Evolutionary conservation across 2,113 vertebrate species (phyloP).

Genomic region (Gasterosteus aculeatus): DNA sequence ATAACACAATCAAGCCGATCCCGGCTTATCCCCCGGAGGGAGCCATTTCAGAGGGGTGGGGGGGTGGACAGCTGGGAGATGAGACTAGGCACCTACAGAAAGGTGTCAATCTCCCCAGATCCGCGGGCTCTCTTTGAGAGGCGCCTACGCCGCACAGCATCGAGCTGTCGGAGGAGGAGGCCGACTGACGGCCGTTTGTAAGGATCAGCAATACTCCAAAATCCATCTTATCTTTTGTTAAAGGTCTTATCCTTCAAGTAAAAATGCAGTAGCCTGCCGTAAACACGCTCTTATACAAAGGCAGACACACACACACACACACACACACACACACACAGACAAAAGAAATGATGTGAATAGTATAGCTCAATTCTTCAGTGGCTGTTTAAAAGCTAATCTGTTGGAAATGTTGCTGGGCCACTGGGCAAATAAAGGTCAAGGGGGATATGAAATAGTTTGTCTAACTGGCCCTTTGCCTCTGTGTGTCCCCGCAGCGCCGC

Average conservation of each 20-base stretch:
- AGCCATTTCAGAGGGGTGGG: constrained; percentile 64
- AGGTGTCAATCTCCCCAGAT: constrained; percentile 73
- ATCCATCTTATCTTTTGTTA: constrained; percentile 51
- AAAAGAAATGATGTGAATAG: constrained; percentile 41
- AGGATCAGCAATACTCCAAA: constrained; percentile 51
- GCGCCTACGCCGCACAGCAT: constrained; percentile 23
- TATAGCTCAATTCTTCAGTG: constrained; percentile 64
- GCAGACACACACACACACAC: not conserved
- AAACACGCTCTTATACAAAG: constrained; percentile 34
- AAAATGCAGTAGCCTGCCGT: constrained; percentile 26
- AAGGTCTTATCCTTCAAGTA: constrained; percentile 39
- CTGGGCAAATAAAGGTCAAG: constrained; percentile 78
- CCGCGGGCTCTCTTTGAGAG: constrained; percentile 51
- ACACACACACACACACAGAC: not conserved
- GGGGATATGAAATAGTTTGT: constrained; percentile 80
- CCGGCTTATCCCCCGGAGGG: constrained; percentile 71
- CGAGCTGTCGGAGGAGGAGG: constrained; percentile 28
- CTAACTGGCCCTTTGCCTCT: constrained; percentile 68
- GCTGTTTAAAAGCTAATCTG: constrained; percentile 74
- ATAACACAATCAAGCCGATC: constrained; percentile 81
- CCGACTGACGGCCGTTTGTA: constrained; percentile 42
- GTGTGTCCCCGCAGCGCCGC: constrained; percentile 56
- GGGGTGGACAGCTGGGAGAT: constrained; percentile 70
- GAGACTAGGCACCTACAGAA: constrained; percentile 69
- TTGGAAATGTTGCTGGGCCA: constrained; percentile 70